Evolutionary conservation across 2,113 vertebrate species (phyloP), one percentile per base, ranked within the genome.

Genomic region (Centropristis striata): DNA sequence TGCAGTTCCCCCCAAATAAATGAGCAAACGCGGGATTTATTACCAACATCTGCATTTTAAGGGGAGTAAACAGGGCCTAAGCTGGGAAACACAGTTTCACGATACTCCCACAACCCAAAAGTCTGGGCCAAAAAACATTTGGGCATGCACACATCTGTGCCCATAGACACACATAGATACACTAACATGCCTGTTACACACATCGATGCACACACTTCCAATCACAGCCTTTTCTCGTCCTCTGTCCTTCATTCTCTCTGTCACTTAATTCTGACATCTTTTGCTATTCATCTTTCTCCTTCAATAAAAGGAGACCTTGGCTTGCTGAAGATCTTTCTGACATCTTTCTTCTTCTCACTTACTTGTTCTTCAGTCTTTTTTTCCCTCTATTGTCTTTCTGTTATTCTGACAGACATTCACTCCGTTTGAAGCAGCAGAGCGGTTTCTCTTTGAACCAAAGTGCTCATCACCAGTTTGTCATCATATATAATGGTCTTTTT

Each of bases 1-100:
- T 93, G 92, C 94, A 92, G 88, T 91, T n/a, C 81, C 84, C 77
- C 89, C 92, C 76, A 93, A 94, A 93, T 94, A 93, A 94, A 93
- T 90, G 92, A 93, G 92, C 85, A 87, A 91, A 86, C 14, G 20
- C 80, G 89, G 90, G 93, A 94, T 94, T 93, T 94, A 94, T 93
- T 90, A 93, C 83, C 86, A 90, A 91, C 92, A 94, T 93, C 86
- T 94, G 92, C 92, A 93, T 93, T 91, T 93, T 91, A 88, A 90
- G 76, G 79, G 78, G 85, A 74, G 81, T 85, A 89, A 92, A 92
- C 83, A 86, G 84, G 63, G 75, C 61, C 64, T 80, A 61, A 83
- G 77, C 65, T 75, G 82, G 80, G 65, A 92, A 86, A 85, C 71
- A 71, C 68, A 59, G 15, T 88, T 81, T 83, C 63, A 61, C 72